phyloP scores from a whole-genome alignment of 1,140 invertebrate species.

The Bacillus rossius region DNA sequence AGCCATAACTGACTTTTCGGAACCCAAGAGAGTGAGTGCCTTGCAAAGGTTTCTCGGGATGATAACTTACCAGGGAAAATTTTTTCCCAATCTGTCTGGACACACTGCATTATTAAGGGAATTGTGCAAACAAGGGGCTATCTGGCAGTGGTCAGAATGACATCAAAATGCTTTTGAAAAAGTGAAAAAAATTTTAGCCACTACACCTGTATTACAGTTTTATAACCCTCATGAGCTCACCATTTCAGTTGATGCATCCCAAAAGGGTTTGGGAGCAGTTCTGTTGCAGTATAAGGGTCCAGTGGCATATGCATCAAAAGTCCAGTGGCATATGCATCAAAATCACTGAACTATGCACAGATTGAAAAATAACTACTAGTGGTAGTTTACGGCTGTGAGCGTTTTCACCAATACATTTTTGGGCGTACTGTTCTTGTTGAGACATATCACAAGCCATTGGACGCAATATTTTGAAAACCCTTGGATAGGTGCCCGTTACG shows the following conservation, averaged over 20 bases:
- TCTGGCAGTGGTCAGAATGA: constrained; percentile 27
- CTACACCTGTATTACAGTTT: constrained; percentile 26
- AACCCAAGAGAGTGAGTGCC: constrained; percentile 32
- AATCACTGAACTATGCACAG: constrained; percentile 27
- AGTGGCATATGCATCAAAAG: constrained; percentile 36
- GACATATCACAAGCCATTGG: constrained; percentile 44
- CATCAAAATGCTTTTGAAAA: constrained; percentile 31
- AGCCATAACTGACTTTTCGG: constrained; percentile 28
- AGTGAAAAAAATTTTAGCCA: constrained; percentile 23
- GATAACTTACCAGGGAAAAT: constrained; percentile 37
- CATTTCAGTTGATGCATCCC: constrained; percentile 33
- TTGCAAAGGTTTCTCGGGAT: constrained; percentile 38
- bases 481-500: no score
- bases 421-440: constrained; percentile 36
- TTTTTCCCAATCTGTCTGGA: constrained; percentile 36
- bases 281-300: constrained; percentile 32
- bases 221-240: constrained; percentile 30
- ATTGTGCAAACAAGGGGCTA: constrained; percentile 35
- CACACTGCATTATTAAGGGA: constrained; percentile 36
- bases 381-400: constrained; percentile 24
- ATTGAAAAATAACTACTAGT: constrained; percentile 34
- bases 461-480: constrained; percentile 31
- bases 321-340: constrained; percentile 16
- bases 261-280: constrained; percentile 36
- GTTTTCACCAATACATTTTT: constrained; percentile 39